phyloP scores from a whole-genome alignment of 2,113 vertebrate species.

The Seriola quinqueradiata region DNA sequence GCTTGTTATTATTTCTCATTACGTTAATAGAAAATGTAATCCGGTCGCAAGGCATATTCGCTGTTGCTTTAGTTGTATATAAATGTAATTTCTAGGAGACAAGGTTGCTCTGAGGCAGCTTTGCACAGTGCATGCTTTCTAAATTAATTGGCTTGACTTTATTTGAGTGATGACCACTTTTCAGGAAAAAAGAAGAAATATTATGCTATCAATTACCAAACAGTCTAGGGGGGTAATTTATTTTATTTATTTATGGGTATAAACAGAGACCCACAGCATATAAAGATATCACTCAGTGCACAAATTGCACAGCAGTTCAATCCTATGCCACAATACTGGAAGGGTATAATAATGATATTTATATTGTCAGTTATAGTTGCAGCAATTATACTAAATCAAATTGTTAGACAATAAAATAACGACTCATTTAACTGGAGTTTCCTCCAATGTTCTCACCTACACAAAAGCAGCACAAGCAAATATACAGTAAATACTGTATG shows the following conservation, averaged over 20 bases:
- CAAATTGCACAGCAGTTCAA: slow-evolving; percentile 26
- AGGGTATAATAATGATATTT: slow-evolving; percentile 20
- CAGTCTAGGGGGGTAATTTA: slow-evolving; percentile 25
- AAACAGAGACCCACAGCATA: slow-evolving; percentile 12
- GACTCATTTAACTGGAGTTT: background rate
- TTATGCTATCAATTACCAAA: slow-evolving; percentile 18
- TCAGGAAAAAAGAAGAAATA: slow-evolving; percentile 2
- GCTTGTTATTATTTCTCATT: slow-evolving; percentile 10
- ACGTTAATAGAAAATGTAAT: background rate
- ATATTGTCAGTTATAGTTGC: background rate
- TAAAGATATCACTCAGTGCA: slow-evolving; percentile 15
- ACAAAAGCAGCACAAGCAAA: background rate
- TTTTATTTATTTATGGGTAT: slow-evolving; percentile 27
- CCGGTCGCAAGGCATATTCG: background rate
- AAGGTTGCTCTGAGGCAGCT: background rate
- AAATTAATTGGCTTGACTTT: slow-evolving; percentile 35
- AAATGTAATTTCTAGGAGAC: background rate
- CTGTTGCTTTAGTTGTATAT: background rate
- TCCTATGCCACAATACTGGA: slow-evolving; percentile 1
- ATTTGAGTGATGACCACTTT: slow-evolving; percentile 9
- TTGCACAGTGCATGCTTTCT: background rate
- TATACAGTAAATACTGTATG: background rate
- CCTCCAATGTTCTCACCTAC: background rate
- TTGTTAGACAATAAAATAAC: slow-evolving; percentile 8
- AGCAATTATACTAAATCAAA: slow-evolving; percentile 18